Conservation (phyloP, 2,113 vertebrate species). For the Myodes glareolus region DNA sequence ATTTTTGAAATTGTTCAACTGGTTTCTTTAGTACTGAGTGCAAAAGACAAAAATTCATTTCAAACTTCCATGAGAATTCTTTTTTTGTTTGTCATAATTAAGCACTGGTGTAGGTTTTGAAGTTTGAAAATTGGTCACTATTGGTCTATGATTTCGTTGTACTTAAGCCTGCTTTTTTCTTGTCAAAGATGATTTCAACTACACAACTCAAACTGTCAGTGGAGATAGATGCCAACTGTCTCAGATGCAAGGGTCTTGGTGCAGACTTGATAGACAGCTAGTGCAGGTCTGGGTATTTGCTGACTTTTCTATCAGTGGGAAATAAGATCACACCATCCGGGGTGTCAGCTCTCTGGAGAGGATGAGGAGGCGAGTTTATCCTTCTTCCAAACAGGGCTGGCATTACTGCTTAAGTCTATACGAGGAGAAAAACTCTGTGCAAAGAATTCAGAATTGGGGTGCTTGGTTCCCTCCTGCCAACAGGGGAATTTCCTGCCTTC, state of each 20-base stretch:
- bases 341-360: not conserved
- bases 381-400: not conserved
- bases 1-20: conserved; percentile 71
- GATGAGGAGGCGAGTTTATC: not conserved
- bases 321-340: conserved; percentile 38
- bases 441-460: not conserved
- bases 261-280: conserved; percentile 60
- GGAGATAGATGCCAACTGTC: conserved; percentile 46
- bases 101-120: conserved; percentile 49
- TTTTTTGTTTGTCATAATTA: conserved; percentile 69
- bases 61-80: conserved; percentile 49
- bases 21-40: conserved; percentile 42
- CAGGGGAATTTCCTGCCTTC: not conserved
- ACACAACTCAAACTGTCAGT: conserved; percentile 68
- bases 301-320: conserved; percentile 41
- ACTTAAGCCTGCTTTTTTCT: conserved; percentile 66
- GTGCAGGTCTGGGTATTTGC: conserved; percentile 67
- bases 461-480: not conserved
- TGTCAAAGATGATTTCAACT: conserved; percentile 75
- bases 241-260: conserved; percentile 59
- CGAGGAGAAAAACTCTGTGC: not conserved
- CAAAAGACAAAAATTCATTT: conserved; percentile 70
- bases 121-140: conserved; percentile 65
- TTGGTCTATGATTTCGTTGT: conserved; percentile 46
- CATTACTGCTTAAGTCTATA: not conserved